phyloP scores from a whole-genome alignment of 2,797 vertebrate genomes.

The Sebastes steindachneri region DNA sequence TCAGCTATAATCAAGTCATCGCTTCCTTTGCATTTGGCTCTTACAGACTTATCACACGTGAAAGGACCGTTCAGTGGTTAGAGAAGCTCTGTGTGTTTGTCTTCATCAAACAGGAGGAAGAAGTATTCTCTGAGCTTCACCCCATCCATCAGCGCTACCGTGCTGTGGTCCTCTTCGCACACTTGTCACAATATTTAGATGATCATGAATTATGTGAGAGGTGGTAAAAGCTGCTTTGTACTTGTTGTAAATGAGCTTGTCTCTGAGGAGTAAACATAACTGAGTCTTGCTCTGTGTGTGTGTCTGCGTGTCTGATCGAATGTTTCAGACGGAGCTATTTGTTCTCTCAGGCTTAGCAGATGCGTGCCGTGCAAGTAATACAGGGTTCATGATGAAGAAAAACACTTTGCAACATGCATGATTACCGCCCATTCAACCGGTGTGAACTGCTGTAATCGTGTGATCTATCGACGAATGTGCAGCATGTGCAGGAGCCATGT shows the following conservation, averaged over 20 bases:
- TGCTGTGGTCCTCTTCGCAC: conserved; percentile 27
- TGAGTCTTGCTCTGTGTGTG: not conserved
- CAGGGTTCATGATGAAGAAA: conserved; percentile 53
- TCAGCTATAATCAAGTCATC: conserved; percentile 51
- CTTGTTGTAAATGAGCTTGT: conserved; percentile 60
- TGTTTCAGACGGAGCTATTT: conserved; percentile 46
- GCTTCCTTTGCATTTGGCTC: conserved; percentile 24
- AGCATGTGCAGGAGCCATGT: conserved; percentile 52
- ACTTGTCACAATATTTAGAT: conserved; percentile 70
- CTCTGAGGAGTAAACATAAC: conserved; percentile 53
- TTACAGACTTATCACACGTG: conserved; percentile 28
- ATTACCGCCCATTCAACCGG: conserved; percentile 61
- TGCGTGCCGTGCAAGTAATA: conserved; percentile 45
- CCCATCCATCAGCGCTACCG: conserved; percentile 54
- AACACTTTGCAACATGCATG: conserved; percentile 68
- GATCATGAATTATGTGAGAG: conserved; percentile 42
- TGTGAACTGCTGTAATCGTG: conserved; percentile 52
- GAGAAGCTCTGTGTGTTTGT: conserved; percentile 18
- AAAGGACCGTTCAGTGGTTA: conserved; percentile 5
- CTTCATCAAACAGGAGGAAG: conserved; percentile 35
- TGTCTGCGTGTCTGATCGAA: conserved; percentile 25
- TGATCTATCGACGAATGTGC: conserved; percentile 50
- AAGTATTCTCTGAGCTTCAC: conserved; percentile 8
- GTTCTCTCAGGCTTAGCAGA: conserved; percentile 57
- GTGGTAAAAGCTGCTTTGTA: conserved; percentile 47